Evolutionary conservation across 1,140 invertebrate species (phyloP).

Genomic region (Holotrichia oblita): DNA sequence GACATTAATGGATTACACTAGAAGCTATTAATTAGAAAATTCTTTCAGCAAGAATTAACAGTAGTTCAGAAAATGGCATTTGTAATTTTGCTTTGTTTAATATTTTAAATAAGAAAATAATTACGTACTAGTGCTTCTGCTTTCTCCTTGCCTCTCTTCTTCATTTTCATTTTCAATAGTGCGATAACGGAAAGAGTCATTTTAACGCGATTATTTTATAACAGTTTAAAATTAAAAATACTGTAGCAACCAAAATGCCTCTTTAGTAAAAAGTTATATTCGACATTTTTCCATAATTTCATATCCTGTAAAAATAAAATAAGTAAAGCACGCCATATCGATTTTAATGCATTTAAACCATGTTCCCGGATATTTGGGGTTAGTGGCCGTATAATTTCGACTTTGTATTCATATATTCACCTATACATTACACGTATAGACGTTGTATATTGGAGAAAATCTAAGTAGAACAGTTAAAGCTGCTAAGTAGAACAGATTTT

Average conservation of each 20-base stretch:
- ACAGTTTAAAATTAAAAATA: background rate
- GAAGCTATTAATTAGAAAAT: too few species aligned
- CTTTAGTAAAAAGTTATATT: background rate
- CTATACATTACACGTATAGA: constrained; percentile 1
- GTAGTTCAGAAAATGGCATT: too few species aligned
- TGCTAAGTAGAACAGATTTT: background rate
- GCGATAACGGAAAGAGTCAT: constrained; percentile 34
- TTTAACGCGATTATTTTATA: constrained; percentile 2
- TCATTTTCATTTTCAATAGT: constrained; percentile 25
- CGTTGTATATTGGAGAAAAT: background rate
- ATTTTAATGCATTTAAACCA: constrained; percentile 15
- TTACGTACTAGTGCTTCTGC: constrained; percentile 8
- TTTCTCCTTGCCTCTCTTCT: background rate
- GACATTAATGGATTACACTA: too few species aligned
- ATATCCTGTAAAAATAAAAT: background rate
- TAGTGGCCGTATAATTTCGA: constrained; percentile 29
- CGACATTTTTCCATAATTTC: background rate
- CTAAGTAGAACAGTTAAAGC: background rate
- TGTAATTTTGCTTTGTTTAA: too few species aligned
- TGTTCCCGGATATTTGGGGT: constrained; percentile 9
- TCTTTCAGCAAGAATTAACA: too few species aligned
- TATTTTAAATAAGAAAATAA: background rate
- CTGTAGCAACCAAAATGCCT: background rate
- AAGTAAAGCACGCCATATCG: background rate
- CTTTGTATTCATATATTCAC: constrained; percentile 32